phyloP scores from a whole-genome alignment of 2,797 vertebrate species.

The Zenarchopterus dispar region DNA sequence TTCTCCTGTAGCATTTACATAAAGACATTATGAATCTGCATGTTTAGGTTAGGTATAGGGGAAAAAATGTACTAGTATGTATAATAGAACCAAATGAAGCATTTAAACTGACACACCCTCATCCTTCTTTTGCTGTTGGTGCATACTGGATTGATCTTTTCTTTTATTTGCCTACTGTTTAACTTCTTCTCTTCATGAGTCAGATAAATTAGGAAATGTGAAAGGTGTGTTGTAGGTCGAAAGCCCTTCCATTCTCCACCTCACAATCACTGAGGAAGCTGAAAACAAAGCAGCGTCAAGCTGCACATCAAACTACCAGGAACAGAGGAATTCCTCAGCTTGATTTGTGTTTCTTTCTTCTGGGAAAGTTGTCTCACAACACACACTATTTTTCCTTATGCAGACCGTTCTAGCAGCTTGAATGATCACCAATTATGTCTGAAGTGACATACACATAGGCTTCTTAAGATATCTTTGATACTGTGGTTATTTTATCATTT shows the following conservation, averaged over 20 bases:
- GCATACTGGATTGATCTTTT: conserved; percentile 17
- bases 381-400: no score
- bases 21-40: conserved; percentile 12
- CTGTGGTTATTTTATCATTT: conserved; percentile 5
- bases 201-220: conserved; percentile 38
- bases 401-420: no score
- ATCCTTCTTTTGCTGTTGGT: conserved; percentile 15
- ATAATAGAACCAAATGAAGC: not conserved
- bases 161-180: conserved; percentile 32
- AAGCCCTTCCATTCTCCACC: conserved; percentile 38
- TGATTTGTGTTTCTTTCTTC: conserved; percentile 26
- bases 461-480: conserved; percentile 3
- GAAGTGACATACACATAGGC: no score
- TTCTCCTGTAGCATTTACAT: conserved; percentile 7
- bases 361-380: not conserved
- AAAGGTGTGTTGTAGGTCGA: conserved; percentile 38
- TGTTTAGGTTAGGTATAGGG: conserved; percentile 4
- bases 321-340: conserved; percentile 57
- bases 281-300: conserved; percentile 53
- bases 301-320: conserved; percentile 33
- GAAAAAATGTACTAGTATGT: not conserved
- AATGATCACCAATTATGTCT: no score
- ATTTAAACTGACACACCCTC: not conserved
- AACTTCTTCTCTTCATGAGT: conserved; percentile 16
- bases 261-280: conserved; percentile 57